Conservation (phyloP, 2,113 vertebrate species). For the Coptodon bakossiorum region DNA sequence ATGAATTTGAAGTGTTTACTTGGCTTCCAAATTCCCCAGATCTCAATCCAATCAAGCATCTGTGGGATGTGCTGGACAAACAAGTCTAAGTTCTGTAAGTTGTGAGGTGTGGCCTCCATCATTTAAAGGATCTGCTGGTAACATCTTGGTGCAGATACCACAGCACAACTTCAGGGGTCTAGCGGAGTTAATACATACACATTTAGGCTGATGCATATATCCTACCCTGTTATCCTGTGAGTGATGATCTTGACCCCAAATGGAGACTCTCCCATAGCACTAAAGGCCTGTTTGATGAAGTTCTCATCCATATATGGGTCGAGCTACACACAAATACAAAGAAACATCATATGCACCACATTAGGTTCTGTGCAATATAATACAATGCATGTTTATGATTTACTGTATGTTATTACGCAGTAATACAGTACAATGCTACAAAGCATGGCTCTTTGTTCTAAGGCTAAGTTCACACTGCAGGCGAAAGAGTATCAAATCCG, state of each 20-base stretch:
- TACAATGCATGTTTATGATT: neutral
- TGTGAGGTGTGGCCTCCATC: neutral
- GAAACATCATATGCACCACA: neutral
- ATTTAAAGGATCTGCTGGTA: neutral
- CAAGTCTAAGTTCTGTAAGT: neutral
- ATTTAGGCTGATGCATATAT: neutral
- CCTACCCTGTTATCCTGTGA: slow-evolving; percentile 76
- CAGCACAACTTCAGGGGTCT: neutral
- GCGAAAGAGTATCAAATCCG: fast-evolving
- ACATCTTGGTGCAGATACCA: neutral
- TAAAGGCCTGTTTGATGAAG: slow-evolving; percentile 79
- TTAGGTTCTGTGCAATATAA: neutral
- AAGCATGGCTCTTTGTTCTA: neutral
- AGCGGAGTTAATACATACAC: neutral
- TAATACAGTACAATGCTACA: neutral
- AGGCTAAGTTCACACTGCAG: neutral
- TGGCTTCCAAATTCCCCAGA: neutral
- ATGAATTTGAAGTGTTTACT: neutral
- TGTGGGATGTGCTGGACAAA: neutral
- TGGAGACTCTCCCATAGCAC: slow-evolving; percentile 75
- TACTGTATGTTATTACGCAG: neutral
- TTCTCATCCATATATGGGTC: slow-evolving; percentile 80
- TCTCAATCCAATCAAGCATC: neutral
- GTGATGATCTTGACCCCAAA: slow-evolving; percentile 78
- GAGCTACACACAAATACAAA: slow-evolving; percentile 45